Evolutionary conservation across 1,140 invertebrate species (phyloP).

Genomic region (Ostrea edulis): DNA sequence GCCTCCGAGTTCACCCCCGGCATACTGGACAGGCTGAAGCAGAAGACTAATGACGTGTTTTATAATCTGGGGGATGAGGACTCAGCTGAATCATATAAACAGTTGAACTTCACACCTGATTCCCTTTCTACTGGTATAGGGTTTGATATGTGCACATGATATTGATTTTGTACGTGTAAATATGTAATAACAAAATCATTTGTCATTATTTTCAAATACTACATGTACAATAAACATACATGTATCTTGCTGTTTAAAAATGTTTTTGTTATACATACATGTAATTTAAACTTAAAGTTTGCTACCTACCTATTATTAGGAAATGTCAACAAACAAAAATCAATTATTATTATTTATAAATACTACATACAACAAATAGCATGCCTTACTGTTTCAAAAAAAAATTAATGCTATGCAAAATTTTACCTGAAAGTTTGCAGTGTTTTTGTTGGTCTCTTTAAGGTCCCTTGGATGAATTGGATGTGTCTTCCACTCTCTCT

Average conservation of each 20-base stretch:
- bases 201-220: too few relatives aligned
- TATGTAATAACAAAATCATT: too few relatives aligned
- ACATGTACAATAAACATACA: too few relatives aligned
- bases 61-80: constrained; percentile 43
- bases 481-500: background rate
- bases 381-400: background rate
- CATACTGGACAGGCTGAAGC: constrained; percentile 46
- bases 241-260: too few relatives aligned
- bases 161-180: too few relatives aligned
- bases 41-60: constrained; percentile 57
- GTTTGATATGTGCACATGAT: background rate
- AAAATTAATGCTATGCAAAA: background rate
- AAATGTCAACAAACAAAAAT: too few relatives aligned
- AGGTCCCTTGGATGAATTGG: constrained; percentile 26
- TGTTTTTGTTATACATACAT: too few relatives aligned
- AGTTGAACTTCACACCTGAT: constrained; percentile 47
- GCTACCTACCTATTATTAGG: too few relatives aligned
- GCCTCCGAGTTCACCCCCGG: constrained; percentile 49
- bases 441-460: background rate
- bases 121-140: constrained; percentile 54
- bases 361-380: background rate
- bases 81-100: constrained; percentile 6
- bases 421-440: background rate
- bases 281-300: too few relatives aligned
- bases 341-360: too few relatives aligned